These are phyloP conservation scores for Gymnogyps californianus DNA, from an alignment of 2,113 vertebrate species.

Conservation along the genomic window DNA sequence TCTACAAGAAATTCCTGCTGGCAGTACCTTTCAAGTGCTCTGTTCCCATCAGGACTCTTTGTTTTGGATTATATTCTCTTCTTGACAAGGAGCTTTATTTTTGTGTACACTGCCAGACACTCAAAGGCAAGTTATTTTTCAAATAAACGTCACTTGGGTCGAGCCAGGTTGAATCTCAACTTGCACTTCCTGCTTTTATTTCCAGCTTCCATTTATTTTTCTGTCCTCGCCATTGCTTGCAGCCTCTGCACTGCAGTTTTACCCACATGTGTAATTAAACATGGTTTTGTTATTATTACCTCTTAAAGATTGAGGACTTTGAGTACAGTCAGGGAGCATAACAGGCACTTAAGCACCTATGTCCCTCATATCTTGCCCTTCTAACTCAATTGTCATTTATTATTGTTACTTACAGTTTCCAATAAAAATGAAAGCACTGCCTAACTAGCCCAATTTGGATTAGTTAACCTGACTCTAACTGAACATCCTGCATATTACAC, in stretches of 20 bases:
- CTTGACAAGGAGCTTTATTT: not conserved
- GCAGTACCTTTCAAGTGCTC: not conserved
- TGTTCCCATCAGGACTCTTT: not conserved
- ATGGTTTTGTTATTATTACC: not conserved
- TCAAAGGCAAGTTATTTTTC: not conserved
- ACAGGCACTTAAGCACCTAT: not conserved
- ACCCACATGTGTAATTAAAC: not conserved
- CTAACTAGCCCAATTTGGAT: accelerated
- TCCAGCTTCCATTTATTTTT: constrained; percentile 10
- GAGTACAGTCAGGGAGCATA: not conserved
- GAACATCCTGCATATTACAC: not conserved
- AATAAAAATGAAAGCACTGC: not conserved
- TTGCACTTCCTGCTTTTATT: not conserved
- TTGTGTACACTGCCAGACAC: not conserved
- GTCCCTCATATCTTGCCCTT: not conserved
- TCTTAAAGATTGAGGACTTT: not conserved
- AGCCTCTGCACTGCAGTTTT: not conserved
- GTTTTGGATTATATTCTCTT: not conserved
- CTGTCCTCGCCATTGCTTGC: not conserved
- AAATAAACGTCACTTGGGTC: not conserved
- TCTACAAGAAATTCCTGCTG: not conserved
- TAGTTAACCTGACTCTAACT: not conserved
- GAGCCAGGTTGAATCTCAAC: not conserved
- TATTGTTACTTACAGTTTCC: not conserved
- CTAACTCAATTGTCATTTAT: not conserved